phyloP scores from a whole-genome alignment of 2,113 vertebrate genomes.

The Hyla sarda region DNA sequence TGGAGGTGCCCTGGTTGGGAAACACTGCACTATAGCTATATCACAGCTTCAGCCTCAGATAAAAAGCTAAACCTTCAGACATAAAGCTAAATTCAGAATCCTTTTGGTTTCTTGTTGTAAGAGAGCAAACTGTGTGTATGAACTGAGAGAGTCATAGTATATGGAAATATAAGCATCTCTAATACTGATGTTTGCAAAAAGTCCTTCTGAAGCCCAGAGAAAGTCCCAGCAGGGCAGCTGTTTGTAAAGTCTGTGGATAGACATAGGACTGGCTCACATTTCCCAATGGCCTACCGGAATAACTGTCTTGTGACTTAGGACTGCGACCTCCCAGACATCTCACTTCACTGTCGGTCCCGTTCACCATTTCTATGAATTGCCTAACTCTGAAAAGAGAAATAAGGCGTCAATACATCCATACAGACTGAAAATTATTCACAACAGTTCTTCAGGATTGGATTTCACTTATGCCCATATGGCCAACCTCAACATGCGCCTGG shows the following conservation, averaged over 20 bases:
- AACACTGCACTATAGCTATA: too few species aligned
- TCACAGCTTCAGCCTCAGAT: too few species aligned
- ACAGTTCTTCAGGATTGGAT: not conserved
- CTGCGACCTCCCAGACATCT: conserved; percentile 95
- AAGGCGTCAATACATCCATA: not conserved
- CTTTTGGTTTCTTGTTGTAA: too few species aligned
- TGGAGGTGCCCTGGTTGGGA: too few species aligned
- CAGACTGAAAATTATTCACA: not conserved
- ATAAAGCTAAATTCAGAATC: too few species aligned
- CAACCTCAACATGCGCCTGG: too few species aligned
- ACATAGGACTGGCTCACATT: not conserved
- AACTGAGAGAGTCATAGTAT: too few species aligned
- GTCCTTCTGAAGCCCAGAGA: too few species aligned
- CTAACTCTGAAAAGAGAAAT: conserved; percentile 82
- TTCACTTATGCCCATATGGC: not conserved
- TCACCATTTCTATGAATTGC: conserved; percentile 99
- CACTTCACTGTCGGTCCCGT: conserved; percentile 98
- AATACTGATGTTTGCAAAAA: too few species aligned
- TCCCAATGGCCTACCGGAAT: conserved; percentile 84
- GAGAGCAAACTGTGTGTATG: too few species aligned
- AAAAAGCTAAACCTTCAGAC: too few species aligned
- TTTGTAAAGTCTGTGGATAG: not conserved
- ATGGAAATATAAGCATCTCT: too few species aligned
- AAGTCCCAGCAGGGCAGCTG: not conserved
- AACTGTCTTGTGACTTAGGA: conserved; percentile 98